Conservation (phyloP, 2,888 invertebrate species). For the Rhimphoctona megacephalus region DNA sequence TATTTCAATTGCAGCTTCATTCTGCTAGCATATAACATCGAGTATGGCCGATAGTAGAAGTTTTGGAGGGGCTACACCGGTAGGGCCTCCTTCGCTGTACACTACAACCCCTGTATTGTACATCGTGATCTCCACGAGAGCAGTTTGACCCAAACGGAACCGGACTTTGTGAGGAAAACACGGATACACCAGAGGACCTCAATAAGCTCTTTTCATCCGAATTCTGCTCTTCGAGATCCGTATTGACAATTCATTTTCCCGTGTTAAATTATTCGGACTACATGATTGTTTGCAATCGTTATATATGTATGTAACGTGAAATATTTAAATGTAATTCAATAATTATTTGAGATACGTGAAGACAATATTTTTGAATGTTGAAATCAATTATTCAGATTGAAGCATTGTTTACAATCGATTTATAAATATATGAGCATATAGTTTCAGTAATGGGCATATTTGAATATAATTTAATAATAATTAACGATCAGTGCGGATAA, state of each 20-base stretch:
- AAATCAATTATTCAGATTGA: not conserved
- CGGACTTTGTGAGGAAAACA: not conserved
- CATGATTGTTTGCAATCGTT: no score
- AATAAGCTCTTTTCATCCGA: not conserved
- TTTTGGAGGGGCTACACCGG: constrained; percentile 25
- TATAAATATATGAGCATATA: not conserved
- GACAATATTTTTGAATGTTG: not conserved
- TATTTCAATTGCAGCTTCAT: constrained; percentile 24
- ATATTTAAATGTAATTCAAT: no score
- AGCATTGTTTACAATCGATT: not conserved
- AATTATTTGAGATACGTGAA: no score
- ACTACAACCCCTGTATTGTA: not conserved
- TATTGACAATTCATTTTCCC: not conserved
- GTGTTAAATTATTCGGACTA: no score
- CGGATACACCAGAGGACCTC: not conserved
- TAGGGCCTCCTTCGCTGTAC: constrained; percentile 31
- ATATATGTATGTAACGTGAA: no score
- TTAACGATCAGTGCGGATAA: not conserved
- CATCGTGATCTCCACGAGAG: constrained; percentile 37
- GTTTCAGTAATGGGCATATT: not conserved
- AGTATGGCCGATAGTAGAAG: not conserved
- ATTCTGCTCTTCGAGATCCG: not conserved
- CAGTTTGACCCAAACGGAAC: constrained; percentile 28
- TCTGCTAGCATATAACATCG: constrained; percentile 17
- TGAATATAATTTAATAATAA: not conserved